These are phyloP conservation scores for Pollicipes pollicipes DNA, from an alignment of 1,140 invertebrate species.

Conservation along the genomic window DNA sequence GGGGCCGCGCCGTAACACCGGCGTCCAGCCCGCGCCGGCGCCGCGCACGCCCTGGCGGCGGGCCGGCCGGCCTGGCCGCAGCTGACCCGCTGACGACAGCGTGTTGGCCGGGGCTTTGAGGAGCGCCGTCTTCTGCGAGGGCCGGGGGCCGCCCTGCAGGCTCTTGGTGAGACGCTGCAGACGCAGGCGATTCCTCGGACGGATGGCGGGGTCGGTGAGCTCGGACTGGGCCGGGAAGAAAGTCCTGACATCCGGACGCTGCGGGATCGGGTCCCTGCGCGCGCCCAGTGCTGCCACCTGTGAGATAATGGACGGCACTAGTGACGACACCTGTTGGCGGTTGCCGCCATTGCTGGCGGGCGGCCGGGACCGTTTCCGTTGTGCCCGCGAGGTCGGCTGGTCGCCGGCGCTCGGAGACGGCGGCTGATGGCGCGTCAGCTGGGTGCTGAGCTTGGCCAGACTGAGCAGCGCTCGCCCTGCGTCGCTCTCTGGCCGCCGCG, in stretches of 20 bases:
- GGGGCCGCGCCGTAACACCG: too few relatives aligned
- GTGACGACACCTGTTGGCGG: background rate
- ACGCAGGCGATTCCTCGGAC: background rate
- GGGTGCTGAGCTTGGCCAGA: background rate
- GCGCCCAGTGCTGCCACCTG: background rate
- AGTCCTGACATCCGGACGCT: background rate
- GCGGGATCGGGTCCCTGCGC: too few relatives aligned
- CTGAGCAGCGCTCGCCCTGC: background rate
- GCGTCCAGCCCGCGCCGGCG: background rate
- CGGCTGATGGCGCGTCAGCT: background rate
- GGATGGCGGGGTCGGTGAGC: too few relatives aligned
- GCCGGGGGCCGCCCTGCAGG: background rate
- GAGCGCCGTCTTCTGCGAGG: background rate
- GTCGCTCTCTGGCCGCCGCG: too few relatives aligned
- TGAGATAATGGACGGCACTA: background rate
- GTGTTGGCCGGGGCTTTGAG: background rate
- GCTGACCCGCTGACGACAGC: background rate
- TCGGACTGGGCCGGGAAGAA: background rate
- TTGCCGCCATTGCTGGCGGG: too few relatives aligned
- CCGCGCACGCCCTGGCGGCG: background rate
- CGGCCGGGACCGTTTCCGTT: too few relatives aligned
- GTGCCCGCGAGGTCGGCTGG: background rate
- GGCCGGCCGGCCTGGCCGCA: too few relatives aligned
- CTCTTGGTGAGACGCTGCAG: background rate
- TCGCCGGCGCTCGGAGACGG: too few relatives aligned